A percentile compares a stretch with the other conserved stretches of the same genome.
Evolutionary conservation across 2,888 invertebrate species (phyloP).

Genomic region (Diadegma fenestrale): DNA sequence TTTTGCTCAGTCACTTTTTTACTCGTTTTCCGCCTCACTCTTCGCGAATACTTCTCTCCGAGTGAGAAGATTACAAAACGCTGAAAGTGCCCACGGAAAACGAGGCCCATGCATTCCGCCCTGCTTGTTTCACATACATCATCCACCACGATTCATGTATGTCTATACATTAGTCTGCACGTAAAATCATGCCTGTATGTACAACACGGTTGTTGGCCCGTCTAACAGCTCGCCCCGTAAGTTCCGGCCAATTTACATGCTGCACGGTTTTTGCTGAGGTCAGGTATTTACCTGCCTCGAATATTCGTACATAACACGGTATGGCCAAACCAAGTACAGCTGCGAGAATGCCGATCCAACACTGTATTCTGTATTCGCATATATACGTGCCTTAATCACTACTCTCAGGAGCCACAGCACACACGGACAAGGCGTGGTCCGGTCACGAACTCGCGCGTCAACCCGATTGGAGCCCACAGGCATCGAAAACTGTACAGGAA

Average conservation of each 20-base stretch:
- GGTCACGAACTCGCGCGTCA: conserved; percentile 64
- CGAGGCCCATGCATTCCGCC: conserved; percentile 45
- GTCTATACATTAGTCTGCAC: not conserved
- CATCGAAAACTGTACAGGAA: conserved; percentile 39
- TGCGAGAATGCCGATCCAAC: conserved; percentile 22
- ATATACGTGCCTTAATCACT: conserved; percentile 64
- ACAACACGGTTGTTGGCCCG: conserved; percentile 54
- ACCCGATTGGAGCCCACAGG: conserved; percentile 45
- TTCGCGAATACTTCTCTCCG: conserved; percentile 18
- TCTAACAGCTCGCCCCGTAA: conserved; percentile 50
- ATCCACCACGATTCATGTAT: conserved; percentile 1
- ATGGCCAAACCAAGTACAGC: conserved; percentile 37
- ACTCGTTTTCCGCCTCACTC: not conserved
- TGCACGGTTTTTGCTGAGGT: conserved; percentile 66
- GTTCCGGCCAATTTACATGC: conserved; percentile 68
- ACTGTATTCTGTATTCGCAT: conserved; percentile 30
- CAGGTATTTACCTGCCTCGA: conserved; percentile 64
- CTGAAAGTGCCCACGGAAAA: conserved; percentile 58
- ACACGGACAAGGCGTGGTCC: conserved; percentile 42
- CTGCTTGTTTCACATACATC: conserved; percentile 37
- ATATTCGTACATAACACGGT: conserved; percentile 58
- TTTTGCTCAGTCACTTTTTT: not conserved
- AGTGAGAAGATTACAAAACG: conserved; percentile 54
- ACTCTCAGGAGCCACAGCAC: conserved; percentile 47
- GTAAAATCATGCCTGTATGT: conserved; percentile 20